Evolutionary conservation across 2,888 invertebrate species (phyloP), one percentile per base, ranked within the genome.

Genomic region (Polylopha cassiicola): DNA sequence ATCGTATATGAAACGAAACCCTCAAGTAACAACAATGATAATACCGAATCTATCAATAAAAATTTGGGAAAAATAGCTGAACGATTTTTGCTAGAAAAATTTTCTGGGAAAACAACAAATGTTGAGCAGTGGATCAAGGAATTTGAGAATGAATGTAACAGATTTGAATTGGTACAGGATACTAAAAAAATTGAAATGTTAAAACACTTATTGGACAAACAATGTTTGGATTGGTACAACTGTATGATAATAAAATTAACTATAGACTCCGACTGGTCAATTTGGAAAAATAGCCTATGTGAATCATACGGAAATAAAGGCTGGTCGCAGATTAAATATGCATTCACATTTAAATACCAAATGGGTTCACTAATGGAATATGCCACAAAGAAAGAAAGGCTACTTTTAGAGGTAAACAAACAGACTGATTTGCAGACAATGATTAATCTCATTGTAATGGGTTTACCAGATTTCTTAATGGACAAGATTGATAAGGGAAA

Each of bases 321-420:
- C 10, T 47, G 43, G 49, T 43, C 39, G 0, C 41, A 37, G 21
- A 14, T 45, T 2, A 46, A 39, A 41, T 48, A 46, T 42, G 47
- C 49, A 1, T 39, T 42, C 17, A 8, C 37, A 30, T 48, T 34
- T 29, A 44, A 29, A 47, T 27, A 15, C 29, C 29, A 38, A 43
- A 11, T 16, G 3, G 39, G 39, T 3, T 44, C 36, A 20, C 10
- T 44, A 24, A 4, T 39, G 8, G 36, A 44, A 26, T 44, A 44
- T 44, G 39, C 39, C 6, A 37, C 37, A 24, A 44, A 39, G 24
- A 44, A 44, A n/a, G 37, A 44, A 37, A 39, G 32, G 17, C 20
- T 44, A 9, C 14, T 44, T 8, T 15, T 44, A 37, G 39, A 47
- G 3, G 10, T 47, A 1, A 46, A 33, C 5, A 46, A 38, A 33